Conservation (phyloP, 2,797 vertebrate genomes). For the Lepus townsendii region DNA sequence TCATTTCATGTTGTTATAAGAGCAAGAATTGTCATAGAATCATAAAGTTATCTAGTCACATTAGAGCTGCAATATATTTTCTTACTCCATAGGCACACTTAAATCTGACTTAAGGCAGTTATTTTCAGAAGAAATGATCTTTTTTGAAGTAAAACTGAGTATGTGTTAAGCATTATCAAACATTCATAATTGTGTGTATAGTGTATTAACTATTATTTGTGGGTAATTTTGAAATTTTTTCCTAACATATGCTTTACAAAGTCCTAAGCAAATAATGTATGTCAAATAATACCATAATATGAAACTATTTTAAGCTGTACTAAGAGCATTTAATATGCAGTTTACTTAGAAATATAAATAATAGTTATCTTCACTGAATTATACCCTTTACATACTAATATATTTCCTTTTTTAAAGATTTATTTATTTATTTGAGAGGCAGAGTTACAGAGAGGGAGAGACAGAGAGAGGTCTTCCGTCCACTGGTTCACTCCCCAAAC, state of each 20-base stretch:
- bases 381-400: too few species aligned
- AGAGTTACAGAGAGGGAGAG: too few species aligned
- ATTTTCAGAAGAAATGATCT: conserved; percentile 53
- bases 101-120: conserved; percentile 31
- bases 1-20: background rate
- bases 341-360: conserved; percentile 68
- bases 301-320: conserved; percentile 27
- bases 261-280: background rate
- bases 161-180: conserved; percentile 52
- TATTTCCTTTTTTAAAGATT: too few species aligned
- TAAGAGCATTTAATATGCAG: background rate
- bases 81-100: background rate
- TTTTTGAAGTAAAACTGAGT: conserved; percentile 51
- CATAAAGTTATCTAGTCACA: background rate
- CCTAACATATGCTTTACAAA: conserved; percentile 43
- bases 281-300: background rate
- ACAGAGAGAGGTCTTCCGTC: too few species aligned
- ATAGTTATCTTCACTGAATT: background rate
- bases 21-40: background rate
- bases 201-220: background rate
- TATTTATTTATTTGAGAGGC: too few species aligned
- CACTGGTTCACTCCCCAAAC: too few species aligned
- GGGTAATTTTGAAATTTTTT: conserved; percentile 62
- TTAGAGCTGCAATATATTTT: background rate
- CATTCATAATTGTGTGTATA: background rate